Conservation (phyloP, 2,888 invertebrate genomes). For the Polydrusus tereticollis region DNA sequence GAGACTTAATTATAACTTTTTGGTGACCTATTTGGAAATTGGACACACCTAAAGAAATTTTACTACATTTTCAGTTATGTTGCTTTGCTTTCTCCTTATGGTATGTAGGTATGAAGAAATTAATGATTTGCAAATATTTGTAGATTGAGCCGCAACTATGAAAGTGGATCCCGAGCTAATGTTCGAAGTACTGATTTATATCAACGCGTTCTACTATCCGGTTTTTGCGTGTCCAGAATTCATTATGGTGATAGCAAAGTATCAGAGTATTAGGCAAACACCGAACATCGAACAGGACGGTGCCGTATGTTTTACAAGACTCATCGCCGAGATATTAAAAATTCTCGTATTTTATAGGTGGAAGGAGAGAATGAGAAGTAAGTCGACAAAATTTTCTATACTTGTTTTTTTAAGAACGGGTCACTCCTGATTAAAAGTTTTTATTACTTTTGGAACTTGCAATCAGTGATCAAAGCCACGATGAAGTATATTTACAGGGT, state of each 20-base stretch:
- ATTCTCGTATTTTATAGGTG: conserved; percentile 52
- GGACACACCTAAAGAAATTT: too few relatives aligned
- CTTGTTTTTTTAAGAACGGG: background rate
- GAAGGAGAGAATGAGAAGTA: conserved; percentile 53
- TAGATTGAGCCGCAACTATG: conserved; percentile 39
- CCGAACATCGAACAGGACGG: conserved; percentile 54
- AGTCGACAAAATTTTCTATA: conserved; percentile 30
- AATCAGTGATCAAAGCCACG: too few relatives aligned
- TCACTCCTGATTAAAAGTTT: too few relatives aligned
- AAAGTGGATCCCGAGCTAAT: conserved; percentile 54
- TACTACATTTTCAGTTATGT: too few relatives aligned
- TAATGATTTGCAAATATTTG: too few relatives aligned
- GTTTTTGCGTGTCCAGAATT: conserved; percentile 51
- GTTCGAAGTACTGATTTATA: conserved; percentile 55
- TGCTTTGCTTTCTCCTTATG: too few relatives aligned
- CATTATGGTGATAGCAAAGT: conserved; percentile 53
- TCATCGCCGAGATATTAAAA: conserved; percentile 52
- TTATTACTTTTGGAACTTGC: too few relatives aligned
- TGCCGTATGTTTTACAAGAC: conserved; percentile 50
- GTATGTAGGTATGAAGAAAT: too few relatives aligned
- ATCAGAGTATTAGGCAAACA: conserved; percentile 50
- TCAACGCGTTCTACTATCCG: conserved; percentile 55
- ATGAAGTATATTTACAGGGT: too few relatives aligned
- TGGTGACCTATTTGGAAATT: too few relatives aligned
- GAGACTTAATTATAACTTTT: too few relatives aligned